Evolutionary conservation across 1,140 invertebrate species (phyloP).

Genomic region (Rhopalosiphum maidis): DNA sequence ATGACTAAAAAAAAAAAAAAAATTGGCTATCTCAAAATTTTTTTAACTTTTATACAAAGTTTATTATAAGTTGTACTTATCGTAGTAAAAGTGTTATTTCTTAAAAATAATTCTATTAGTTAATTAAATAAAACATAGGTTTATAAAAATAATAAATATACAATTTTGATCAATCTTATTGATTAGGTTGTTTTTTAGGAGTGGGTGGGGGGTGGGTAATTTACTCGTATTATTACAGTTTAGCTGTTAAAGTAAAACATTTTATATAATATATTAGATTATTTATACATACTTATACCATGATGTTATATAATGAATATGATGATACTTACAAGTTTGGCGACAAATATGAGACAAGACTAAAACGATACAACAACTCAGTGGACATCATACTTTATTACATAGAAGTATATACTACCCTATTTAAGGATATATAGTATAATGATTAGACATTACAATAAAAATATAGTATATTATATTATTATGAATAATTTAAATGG

Average conservation of each 20-base stretch:
- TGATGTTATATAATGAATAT: background rate
- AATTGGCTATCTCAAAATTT: too few relatives aligned
- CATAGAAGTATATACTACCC: background rate
- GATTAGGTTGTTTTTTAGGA: background rate
- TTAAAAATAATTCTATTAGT: background rate
- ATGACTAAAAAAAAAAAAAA: too few relatives aligned
- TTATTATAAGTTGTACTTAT: too few relatives aligned
- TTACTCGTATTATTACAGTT: background rate
- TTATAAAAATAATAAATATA: background rate
- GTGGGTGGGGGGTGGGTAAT: too few relatives aligned
- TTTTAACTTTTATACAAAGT: too few relatives aligned
- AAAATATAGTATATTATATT: too few relatives aligned
- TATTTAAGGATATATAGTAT: background rate
- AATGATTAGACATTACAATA: background rate
- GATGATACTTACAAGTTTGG: background rate
- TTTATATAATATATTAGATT: background rate
- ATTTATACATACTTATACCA: background rate
- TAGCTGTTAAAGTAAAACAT: background rate
- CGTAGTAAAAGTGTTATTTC: too few relatives aligned
- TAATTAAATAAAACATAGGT: background rate
- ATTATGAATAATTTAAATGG: background rate
- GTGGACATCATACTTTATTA: background rate
- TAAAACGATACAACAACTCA: background rate
- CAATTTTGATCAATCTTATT: background rate
- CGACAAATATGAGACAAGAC: background rate